Percentiles rank a stretch among this genome's conserved stretches.
Evolutionary conservation across 2,888 invertebrate genomes (phyloP).

Genomic region (Dromius quadrimaculatus): DNA sequence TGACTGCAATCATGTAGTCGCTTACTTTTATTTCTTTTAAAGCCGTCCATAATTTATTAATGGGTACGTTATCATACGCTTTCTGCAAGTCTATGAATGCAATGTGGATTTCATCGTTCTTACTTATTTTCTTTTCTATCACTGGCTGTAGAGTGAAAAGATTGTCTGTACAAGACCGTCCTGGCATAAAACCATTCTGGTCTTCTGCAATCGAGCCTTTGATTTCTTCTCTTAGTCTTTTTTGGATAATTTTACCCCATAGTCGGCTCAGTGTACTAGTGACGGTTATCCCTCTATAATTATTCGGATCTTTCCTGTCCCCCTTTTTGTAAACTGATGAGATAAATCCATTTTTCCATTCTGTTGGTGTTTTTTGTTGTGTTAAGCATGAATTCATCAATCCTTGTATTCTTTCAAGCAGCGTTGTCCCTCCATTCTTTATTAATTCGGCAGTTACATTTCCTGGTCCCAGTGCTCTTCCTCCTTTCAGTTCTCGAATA

Average conservation of each 20-base stretch:
- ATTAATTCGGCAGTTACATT: conserved; percentile 4
- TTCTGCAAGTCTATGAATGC: background rate
- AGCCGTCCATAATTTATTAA: background rate
- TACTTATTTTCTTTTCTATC: conserved; percentile 2
- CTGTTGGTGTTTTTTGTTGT: background rate
- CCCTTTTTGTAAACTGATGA: background rate
- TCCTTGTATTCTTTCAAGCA: background rate
- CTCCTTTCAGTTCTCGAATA: conserved; percentile 10
- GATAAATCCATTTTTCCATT: background rate
- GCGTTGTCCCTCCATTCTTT: background rate
- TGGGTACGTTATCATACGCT: background rate
- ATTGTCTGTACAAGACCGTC: background rate
- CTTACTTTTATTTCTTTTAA: too few relatives aligned
- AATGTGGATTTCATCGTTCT: background rate
- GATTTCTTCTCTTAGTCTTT: background rate
- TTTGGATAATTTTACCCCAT: conserved; percentile 3
- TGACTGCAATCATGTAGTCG: too few relatives aligned
- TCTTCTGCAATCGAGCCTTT: background rate
- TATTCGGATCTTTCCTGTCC: background rate
- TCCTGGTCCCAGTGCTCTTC: conserved; percentile 5
- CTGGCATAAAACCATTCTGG: background rate
- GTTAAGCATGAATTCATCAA: background rate
- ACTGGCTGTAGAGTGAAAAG: background rate
- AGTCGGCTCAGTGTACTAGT: background rate
- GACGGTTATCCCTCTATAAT: background rate